A percentile compares a stretch with the other conserved stretches of the same genome.
Evolutionary conservation across 2,888 invertebrate genomes (phyloP).

Genomic region (Caenorhabditis angaria): DNA sequence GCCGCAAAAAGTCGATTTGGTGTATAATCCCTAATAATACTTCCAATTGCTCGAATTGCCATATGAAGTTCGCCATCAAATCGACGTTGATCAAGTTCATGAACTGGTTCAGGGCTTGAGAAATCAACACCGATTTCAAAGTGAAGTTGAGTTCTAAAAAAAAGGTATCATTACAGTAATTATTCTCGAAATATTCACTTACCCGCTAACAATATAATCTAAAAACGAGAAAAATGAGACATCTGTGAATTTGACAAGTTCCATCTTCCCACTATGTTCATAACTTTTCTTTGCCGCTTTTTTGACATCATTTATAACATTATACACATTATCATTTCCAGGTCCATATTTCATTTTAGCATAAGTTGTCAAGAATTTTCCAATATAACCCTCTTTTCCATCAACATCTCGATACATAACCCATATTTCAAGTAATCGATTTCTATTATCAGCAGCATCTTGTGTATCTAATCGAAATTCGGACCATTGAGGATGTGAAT

Average conservation of each 20-base stretch:
- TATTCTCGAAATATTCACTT: conserved; percentile 15
- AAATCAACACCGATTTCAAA: conserved; percentile 58
- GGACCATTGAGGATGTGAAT: conserved; percentile 59
- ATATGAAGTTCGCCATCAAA: conserved; percentile 62
- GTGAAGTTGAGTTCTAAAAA: conserved; percentile 58
- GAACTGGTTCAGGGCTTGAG: conserved; percentile 44
- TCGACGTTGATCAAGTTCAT: conserved; percentile 42
- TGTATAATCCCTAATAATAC: conserved; percentile 64
- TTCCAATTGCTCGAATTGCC: conserved; percentile 65
- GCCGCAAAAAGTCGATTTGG: conserved; percentile 66
- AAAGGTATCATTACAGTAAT: too few species aligned
- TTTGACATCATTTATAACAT: conserved; percentile 57
- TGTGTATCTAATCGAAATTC: conserved; percentile 55
- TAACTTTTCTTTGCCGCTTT: conserved; percentile 57
- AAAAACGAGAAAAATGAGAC: conserved; percentile 67
- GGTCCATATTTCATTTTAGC: conserved; percentile 64
- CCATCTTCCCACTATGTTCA: conserved; percentile 64
- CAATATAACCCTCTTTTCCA: conserved; percentile 56
- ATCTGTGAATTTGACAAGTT: conserved; percentile 65
- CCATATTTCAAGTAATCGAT: conserved; percentile 53
- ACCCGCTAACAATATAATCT: conserved; percentile 66
- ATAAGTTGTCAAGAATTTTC: conserved; percentile 60
- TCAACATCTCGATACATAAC: conserved; percentile 60
- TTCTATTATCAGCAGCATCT: conserved; percentile 59
- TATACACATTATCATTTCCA: conserved; percentile 57